Percentiles rank a stretch among this genome's conserved stretches.
Conservation (phyloP, 2,888 invertebrate species). For the Schizaphis graminum region DNA sequence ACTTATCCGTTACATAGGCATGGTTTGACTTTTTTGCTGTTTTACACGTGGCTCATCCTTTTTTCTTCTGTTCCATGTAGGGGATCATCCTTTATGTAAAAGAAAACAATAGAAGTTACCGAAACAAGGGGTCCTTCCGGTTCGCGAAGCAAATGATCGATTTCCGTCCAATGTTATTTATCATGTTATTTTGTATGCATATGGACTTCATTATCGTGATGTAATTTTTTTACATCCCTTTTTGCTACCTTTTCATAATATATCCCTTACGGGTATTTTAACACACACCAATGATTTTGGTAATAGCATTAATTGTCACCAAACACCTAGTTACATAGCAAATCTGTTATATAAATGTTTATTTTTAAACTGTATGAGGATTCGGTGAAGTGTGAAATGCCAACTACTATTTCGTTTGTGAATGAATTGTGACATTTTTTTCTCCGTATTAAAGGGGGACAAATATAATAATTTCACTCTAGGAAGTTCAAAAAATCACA, state of each 20-base stretch:
- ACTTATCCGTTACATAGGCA: conserved; percentile 38
- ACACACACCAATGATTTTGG: conserved; percentile 52
- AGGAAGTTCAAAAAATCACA: neutral
- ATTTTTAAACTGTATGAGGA: conserved; percentile 20
- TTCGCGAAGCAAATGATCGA: conserved; percentile 63
- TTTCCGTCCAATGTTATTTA: conserved; percentile 60
- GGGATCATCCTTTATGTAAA: conserved; percentile 49
- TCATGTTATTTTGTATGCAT: conserved; percentile 47
- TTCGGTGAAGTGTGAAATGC: conserved; percentile 36
- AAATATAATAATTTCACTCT: neutral
- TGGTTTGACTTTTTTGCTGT: conserved; percentile 31
- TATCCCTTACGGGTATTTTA: conserved; percentile 53
- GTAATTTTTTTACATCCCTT: conserved; percentile 52
- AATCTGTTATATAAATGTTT: conserved; percentile 59
- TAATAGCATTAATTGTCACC: conserved; percentile 61
- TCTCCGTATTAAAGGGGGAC: neutral
- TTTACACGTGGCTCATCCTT: conserved; percentile 46
- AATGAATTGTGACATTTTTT: conserved; percentile 39
- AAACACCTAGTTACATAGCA: conserved; percentile 24
- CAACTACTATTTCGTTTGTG: neutral
- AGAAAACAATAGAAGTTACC: conserved; percentile 54
- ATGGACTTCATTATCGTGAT: conserved; percentile 58
- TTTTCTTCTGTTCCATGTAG: conserved; percentile 22
- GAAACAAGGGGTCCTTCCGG: conserved; percentile 65
- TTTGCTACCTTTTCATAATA: conserved; percentile 43